These are phyloP conservation scores for Lathronympha strigana DNA, from an alignment of 2,888 invertebrate species.

Conservation along the genomic window DNA sequence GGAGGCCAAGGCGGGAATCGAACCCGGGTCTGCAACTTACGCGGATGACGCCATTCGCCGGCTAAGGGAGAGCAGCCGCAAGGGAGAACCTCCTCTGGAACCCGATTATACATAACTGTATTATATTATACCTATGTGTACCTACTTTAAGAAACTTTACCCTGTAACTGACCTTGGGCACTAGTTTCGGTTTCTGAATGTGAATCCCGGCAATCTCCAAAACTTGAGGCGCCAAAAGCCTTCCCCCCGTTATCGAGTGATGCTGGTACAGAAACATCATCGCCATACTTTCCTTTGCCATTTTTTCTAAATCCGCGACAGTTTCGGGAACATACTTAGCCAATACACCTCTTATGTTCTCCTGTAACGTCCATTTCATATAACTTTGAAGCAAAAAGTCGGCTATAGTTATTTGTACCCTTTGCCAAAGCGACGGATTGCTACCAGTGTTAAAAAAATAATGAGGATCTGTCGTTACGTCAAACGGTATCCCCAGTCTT, in stretches of 20 bases:
- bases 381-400: conserved; percentile 52
- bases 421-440: conserved; percentile 58
- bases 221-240: conserved; percentile 79
- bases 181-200: conserved; percentile 55
- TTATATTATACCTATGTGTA: neutral
- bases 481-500: conserved; percentile 75
- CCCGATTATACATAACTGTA: no score
- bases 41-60: no score
- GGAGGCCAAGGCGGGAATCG: no score
- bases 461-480: conserved; percentile 76
- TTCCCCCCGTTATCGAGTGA: conserved; percentile 81
- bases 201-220: conserved; percentile 86
- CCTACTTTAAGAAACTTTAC: neutral
- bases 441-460: conserved; percentile 67
- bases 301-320: conserved; percentile 72
- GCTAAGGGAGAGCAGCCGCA: no score
- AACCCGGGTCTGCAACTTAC: no score
- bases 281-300: conserved; percentile 74
- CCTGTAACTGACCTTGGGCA: conserved; percentile 56
- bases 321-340: conserved; percentile 69
- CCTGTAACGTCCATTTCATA: conserved; percentile 59
- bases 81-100: no score
- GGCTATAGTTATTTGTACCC: conserved; percentile 57
- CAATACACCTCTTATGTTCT: conserved; percentile 63
- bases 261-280: conserved; percentile 85